Evolutionary conservation across 2,888 invertebrate genomes (phyloP).

Genomic region (Anthophora plumipes): DNA sequence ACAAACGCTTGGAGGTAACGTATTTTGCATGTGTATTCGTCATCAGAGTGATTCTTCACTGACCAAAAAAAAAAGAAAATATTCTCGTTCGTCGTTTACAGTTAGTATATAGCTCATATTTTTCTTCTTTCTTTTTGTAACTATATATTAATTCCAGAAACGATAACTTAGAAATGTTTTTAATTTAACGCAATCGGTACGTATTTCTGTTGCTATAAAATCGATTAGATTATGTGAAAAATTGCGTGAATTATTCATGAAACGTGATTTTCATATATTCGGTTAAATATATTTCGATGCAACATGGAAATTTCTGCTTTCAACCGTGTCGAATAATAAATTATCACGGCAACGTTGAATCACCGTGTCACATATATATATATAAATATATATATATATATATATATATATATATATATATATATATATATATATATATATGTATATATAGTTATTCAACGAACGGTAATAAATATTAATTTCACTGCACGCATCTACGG

Average conservation of each 20-base stretch:
- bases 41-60: constrained; percentile 27
- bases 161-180: neutral
- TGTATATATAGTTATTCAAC: neutral
- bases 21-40: constrained; percentile 57
- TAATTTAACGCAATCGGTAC: neutral
- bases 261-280: neutral
- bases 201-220: neutral
- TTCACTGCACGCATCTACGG: neutral
- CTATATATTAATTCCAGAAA: neutral
- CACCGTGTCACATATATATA: neutral
- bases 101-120: neutral
- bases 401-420: too few species aligned
- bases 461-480: constrained; percentile 23
- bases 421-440: too few species aligned
- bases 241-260: neutral
- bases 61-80: constrained; percentile 3
- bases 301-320: constrained; percentile 1
- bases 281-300: neutral
- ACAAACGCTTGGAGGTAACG: constrained; percentile 91
- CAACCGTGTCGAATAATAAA: neutral
- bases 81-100: constrained; percentile 5
- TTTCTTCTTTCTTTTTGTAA: neutral
- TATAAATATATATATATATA: too few species aligned
- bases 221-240: neutral
- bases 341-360: constrained; percentile 6